Conservation (phyloP, 2,797 vertebrate genomes). For the Brotogeris chrysoptera region DNA sequence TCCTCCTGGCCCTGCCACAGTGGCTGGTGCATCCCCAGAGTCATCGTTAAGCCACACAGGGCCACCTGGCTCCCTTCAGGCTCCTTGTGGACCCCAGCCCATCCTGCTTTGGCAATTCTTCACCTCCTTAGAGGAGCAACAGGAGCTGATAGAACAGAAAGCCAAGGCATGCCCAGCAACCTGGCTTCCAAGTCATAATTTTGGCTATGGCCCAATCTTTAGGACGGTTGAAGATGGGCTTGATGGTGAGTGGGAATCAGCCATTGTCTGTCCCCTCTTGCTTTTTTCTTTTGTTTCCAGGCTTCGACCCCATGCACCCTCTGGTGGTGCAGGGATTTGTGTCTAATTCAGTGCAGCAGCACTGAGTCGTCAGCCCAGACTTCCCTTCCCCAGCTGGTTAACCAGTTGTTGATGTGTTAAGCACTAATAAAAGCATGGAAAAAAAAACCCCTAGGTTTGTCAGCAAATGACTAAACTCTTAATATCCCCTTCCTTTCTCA, state of each 20-base stretch:
- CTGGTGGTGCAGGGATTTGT: neutral
- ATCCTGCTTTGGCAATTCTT: accelerated
- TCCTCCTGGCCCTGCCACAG: neutral
- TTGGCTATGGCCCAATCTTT: neutral
- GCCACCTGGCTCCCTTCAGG: neutral
- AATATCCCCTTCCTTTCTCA: conserved; percentile 40
- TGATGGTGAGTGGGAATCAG: neutral
- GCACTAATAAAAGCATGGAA: neutral
- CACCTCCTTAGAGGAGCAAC: neutral
- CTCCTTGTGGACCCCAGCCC: neutral
- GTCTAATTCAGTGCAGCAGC: neutral
- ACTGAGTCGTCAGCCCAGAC: neutral
- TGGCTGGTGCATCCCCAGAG: neutral
- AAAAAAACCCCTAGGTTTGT: neutral
- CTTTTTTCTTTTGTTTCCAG: neutral
- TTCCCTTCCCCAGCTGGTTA: neutral
- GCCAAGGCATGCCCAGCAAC: neutral
- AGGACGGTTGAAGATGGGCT: neutral
- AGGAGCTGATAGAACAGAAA: neutral
- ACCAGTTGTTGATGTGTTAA: neutral
- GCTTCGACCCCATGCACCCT: neutral
- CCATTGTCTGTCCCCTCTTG: neutral
- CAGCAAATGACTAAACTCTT: conserved; percentile 39
- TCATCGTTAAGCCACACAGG: neutral
- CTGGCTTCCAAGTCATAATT: neutral